Percentiles rank a stretch among this genome's conserved stretches.
phyloP scores from a whole-genome alignment of 2,888 invertebrate species.

The Xanthostigma xanthostigma region DNA sequence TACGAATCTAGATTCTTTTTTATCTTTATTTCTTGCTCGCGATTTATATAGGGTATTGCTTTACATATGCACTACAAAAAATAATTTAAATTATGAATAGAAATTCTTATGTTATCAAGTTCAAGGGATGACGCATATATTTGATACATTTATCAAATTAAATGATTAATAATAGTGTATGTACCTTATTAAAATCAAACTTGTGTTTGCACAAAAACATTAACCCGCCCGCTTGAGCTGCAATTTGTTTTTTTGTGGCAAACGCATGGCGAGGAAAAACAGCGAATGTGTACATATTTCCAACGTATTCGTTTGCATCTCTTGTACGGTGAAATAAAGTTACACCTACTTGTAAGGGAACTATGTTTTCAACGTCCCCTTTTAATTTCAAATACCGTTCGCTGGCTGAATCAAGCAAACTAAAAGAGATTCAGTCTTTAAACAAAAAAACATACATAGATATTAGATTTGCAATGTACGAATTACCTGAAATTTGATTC shows the following conservation, averaged over 20 bases:
- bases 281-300: constrained; percentile 50
- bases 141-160: background rate
- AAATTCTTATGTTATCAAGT: no score
- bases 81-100: no score
- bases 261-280: constrained; percentile 45
- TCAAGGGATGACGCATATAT: no score
- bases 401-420: constrained; percentile 40
- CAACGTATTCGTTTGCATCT: constrained; percentile 40
- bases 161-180: background rate
- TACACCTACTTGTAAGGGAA: constrained; percentile 54
- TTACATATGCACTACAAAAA: constrained; percentile 45
- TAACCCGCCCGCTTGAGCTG: constrained; percentile 45
- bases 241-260: constrained; percentile 35
- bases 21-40: constrained; percentile 32
- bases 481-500: no score
- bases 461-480: no score
- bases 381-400: constrained; percentile 38
- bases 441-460: background rate
- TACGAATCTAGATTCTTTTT: constrained; percentile 25
- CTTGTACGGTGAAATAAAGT: constrained; percentile 44
- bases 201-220: constrained; percentile 45
- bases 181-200: constrained; percentile 26
- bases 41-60: constrained; percentile 52
- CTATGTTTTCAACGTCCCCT: constrained; percentile 31
- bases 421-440: constrained; percentile 22